Base-by-base conservation (phyloP, 2,113 vertebrate genomes). In the Rhabdornis inornatus region DNA sequence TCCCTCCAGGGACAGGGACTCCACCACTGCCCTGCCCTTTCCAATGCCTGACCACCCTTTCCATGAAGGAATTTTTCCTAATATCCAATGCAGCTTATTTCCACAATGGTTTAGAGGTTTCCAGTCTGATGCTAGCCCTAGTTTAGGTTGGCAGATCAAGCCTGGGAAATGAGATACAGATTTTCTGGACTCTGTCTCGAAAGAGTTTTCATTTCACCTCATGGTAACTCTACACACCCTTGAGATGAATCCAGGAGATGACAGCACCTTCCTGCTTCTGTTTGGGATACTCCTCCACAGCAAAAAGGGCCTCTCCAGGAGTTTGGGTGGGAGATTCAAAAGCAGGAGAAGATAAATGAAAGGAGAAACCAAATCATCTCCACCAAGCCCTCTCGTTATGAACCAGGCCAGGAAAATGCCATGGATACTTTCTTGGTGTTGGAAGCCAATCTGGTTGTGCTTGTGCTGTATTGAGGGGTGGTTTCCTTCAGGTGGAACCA, bases 391-490 rank as follows among this genome's bases (percentile, higher is more conserved):
- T 35, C 69, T 50, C 17, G 28, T 30, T 40, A 42, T 35, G 27
- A 60, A 28, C 14, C 30, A 35, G 28, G 56, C 35, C 49, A 87
- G 31, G 59, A 86, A 52, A 64, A 69, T 7, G 15, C 27, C 7
- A 0, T 7, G 23, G 74, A 28, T 12, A 8, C 17, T 20, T 10
- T 40, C 57, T 47, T 15, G 11, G 53, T 15, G 22, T 13, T 64
- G 39, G 53, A 37, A 83, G 45, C 19, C 69, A 80, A 3, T 8
- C 35, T 35, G 27, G 20, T 24, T 11, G 8, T 6, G 20, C 15
- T 33, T 10, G 30, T 0, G 3, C 53, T 2, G 0, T 17, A 4
- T 0, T 6, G 37, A 81, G 68, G 35, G 33, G 57, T n/a, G 37
- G 5, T 13, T 65, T 50, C 49, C 78, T 80, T 65, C n/a, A 45